phyloP scores from a whole-genome alignment of 1,140 invertebrate genomes.

The Vollenhovia emeryi region DNA sequence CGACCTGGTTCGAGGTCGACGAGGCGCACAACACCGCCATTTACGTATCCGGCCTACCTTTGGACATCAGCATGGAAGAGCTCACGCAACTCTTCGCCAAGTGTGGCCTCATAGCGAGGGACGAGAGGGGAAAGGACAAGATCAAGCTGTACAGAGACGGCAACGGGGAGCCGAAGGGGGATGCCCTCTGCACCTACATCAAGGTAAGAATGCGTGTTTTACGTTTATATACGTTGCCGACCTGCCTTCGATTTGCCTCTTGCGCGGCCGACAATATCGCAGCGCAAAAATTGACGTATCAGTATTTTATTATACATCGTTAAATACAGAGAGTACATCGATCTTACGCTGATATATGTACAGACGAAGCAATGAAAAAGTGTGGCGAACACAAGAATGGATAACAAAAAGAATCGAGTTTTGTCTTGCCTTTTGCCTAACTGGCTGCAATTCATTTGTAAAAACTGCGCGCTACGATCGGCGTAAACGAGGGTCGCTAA shows the following conservation, averaged over 20 bases:
- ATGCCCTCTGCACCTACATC: conserved; percentile 98
- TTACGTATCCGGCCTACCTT: conserved; percentile 97
- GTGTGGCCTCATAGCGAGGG: conserved; percentile 97
- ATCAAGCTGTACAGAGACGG: conserved; percentile 97
- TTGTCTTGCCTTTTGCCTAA: conserved; percentile 2
- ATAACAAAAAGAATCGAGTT: conserved; percentile 21
- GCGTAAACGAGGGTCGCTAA: neutral
- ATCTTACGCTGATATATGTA: conserved; percentile 60
- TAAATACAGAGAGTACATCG: conserved; percentile 47
- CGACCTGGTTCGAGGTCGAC: conserved; percentile 97
- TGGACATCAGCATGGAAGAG: conserved; percentile 95
- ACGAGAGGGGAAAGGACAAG: conserved; percentile 95
- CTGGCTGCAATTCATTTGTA: conserved; percentile 17
- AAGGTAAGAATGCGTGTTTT: conserved; percentile 87
- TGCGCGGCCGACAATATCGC: neutral
- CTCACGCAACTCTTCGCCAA: conserved; percentile 97
- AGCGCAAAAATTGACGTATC: neutral
- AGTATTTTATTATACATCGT: conserved; percentile 52
- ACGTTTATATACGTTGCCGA: neutral
- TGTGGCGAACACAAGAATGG: conserved; percentile 16
- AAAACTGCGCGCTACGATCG: conserved; percentile 14
- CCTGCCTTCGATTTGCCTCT: conserved; percentile 15
- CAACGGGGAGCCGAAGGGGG: conserved; percentile 96
- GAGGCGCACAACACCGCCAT: conserved; percentile 98
- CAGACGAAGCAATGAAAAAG: conserved; percentile 57